Conservation (phyloP, 2,888 invertebrate genomes). For the Drosophila conformis region DNA sequence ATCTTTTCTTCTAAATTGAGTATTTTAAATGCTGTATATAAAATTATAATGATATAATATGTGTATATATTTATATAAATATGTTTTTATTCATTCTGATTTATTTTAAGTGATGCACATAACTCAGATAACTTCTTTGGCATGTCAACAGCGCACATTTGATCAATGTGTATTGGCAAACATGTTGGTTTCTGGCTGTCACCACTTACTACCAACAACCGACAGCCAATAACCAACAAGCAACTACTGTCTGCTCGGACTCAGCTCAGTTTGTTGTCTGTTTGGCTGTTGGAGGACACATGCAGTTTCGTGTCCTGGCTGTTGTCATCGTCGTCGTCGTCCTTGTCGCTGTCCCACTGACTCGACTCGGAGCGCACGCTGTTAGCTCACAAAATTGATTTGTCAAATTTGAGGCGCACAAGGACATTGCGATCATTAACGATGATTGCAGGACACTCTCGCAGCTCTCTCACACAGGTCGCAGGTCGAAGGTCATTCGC, state of each 20-base stretch:
- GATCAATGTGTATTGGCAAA: constrained; percentile 75
- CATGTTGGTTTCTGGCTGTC: constrained; percentile 75
- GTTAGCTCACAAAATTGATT: constrained; percentile 76
- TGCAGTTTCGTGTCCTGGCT: constrained; percentile 26
- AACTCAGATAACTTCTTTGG: not conserved
- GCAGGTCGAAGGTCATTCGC: constrained; percentile 72
- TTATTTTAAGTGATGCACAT: not conserved
- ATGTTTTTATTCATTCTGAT: not conserved
- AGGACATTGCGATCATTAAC: constrained; percentile 81
- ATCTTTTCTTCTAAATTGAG: too few relatives aligned
- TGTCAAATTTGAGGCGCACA: constrained; percentile 71
- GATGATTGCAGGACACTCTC: constrained; percentile 67
- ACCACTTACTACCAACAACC: constrained; percentile 11
- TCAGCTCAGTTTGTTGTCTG: constrained; percentile 13
- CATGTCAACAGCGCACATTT: constrained; percentile 21
- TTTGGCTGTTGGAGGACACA: constrained; percentile 4
- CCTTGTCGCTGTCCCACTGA: constrained; percentile 58
- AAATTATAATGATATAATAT: not conserved
- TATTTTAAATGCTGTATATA: not conserved
- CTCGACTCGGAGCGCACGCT: constrained; percentile 58
- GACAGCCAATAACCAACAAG: not conserved
- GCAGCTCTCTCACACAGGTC: constrained; percentile 5
- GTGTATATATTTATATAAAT: not conserved
- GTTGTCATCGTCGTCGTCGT: constrained; percentile 22
- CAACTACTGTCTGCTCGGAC: constrained; percentile 58